Evolutionary conservation across 64 coral and sea anemone genomes (phyloP), one percentile per base, ranked within the genome.

Genomic region (Actinia equina): DNA sequence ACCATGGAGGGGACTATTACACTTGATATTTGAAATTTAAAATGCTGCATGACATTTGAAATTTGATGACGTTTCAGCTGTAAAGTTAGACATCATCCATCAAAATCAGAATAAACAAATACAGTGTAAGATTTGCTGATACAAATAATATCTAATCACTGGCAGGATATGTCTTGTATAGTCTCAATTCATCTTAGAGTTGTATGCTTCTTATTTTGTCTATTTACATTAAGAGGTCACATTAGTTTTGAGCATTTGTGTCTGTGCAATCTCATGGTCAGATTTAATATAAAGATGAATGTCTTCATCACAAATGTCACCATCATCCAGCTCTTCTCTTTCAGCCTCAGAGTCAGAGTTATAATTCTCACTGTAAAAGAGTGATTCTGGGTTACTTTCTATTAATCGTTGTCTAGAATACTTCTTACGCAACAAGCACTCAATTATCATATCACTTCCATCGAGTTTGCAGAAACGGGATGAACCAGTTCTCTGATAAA

Each of bases 241-340:
- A 2, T 74, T 41, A 26, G 2, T 41, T 74, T 30, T 14, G n/a
- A 74, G 78, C 3, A 52, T 4, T 51, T 81, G 5, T 22, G 43
- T 7, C 17, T 81, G 78, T 37, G 15, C 42, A 19, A 81, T 20
- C 45, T 81, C 78, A 44, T 14, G 17, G 2, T 81, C 78, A 81
- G 2, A 22, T 51, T 81, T 81, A 16, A 81, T 81, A 20, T 81
- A 81, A 49, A 81, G 27, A 81, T 81, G 78, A 19, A 81, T 44
- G 44, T 81, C 78, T 52, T 81, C 14, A 14, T 81, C 78, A 81
- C 17, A 10, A 46, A 81, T 81, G 22, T 81, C 78, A 49, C 18
- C 27, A 44, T 81, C 78, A 81, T 81, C 49, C 43, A 81, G 49
- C 78, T 81, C 78, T 4, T 81, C 78, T 51, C 13, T 44, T 52